A percentile compares a stretch with the other conserved stretches of the same genome.
Evolutionary conservation across 2,797 vertebrate species (phyloP).

Genomic region (Lacerta agilis): DNA sequence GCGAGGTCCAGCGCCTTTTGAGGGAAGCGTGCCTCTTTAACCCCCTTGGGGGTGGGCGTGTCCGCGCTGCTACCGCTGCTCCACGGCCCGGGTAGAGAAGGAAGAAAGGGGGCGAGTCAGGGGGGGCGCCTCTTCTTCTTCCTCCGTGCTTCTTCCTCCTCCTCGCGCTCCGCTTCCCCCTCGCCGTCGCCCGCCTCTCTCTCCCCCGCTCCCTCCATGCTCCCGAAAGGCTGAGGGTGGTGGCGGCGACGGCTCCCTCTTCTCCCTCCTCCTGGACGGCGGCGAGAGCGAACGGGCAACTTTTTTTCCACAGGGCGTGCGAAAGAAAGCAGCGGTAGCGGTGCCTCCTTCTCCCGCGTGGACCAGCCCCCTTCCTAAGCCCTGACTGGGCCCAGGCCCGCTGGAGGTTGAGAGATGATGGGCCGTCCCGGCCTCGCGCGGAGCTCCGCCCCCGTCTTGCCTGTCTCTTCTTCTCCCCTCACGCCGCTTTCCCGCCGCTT

Average conservation of each 20-base stretch:
- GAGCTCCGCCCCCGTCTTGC: too few relatives aligned
- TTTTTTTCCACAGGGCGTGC: not conserved
- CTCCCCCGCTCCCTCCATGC: constrained; percentile 24
- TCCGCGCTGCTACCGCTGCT: too few relatives aligned
- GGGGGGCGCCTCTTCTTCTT: not conserved
- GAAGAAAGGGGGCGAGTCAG: constrained; percentile 65
- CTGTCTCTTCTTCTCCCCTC: too few relatives aligned
- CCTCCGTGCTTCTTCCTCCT: not conserved
- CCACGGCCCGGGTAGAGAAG: constrained; percentile 69
- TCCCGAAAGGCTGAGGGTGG: not conserved
- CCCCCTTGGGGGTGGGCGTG: too few relatives aligned
- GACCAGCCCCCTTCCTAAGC: not conserved
- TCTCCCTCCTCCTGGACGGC: constrained; percentile 6
- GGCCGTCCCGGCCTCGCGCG: too few relatives aligned
- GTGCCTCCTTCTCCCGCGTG: not conserved
- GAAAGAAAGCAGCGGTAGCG: not conserved
- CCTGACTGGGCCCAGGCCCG: constrained; percentile 6
- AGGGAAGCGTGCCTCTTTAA: too few relatives aligned
- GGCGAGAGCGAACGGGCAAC: not conserved
- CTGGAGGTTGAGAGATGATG: not conserved
- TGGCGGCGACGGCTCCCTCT: not conserved
- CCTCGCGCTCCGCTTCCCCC: constrained; percentile 26
- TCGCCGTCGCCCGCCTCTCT: constrained; percentile 1
- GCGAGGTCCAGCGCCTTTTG: too few relatives aligned
- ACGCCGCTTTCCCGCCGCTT: too few relatives aligned